Conservation (phyloP, 2,113 vertebrate species). For the Gymnogyps californianus region DNA sequence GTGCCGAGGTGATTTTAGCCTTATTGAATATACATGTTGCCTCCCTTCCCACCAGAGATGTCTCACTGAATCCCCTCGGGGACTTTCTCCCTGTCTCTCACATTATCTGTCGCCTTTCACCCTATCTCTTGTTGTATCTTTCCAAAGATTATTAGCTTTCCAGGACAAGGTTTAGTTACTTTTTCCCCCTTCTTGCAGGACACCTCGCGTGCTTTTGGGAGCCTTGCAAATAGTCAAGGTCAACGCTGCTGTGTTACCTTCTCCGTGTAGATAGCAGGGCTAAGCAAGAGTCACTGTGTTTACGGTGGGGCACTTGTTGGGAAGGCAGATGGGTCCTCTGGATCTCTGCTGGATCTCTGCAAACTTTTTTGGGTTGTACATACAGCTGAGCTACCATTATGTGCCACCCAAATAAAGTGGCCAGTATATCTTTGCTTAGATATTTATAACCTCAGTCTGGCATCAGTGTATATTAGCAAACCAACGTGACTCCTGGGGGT, state of each 20-base stretch:
- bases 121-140: background rate
- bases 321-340: background rate
- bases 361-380: background rate
- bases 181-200: background rate
- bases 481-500: background rate
- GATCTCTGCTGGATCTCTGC: background rate
- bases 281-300: background rate
- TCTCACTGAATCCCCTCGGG: background rate
- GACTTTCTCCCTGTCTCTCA: background rate
- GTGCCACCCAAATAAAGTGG: background rate
- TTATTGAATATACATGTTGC: background rate
- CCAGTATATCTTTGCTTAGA: background rate
- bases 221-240: background rate
- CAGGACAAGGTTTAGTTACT: background rate
- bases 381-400: background rate
- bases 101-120: background rate
- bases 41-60: background rate
- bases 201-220: rapidly evolving
- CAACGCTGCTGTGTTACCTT: rapidly evolving
- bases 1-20: background rate
- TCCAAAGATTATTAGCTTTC: background rate
- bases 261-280: background rate
- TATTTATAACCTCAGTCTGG: background rate
- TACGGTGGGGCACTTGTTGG: background rate
- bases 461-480: background rate